These are phyloP conservation scores for Pocillopora verrucosa DNA, from an alignment of 64 coral and sea anemone species.

Conservation along the genomic window DNA sequence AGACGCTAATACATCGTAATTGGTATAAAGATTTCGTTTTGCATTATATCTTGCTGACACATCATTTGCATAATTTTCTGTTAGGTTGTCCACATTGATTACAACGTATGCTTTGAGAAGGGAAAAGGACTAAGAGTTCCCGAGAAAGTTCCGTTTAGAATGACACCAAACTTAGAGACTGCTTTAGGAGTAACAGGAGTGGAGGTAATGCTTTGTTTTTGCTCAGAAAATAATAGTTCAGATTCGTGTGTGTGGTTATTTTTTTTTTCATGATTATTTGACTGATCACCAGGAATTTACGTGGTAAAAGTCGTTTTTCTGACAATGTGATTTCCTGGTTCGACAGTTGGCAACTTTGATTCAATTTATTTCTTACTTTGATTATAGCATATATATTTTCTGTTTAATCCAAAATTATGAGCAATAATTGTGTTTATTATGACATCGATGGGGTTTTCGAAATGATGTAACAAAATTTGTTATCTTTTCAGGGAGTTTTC, in stretches of 20 bases:
- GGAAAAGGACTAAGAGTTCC: slow-evolving; percentile 89
- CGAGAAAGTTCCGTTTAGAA: slow-evolving; percentile 96
- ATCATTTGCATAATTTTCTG: neutral
- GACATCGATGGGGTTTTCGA: neutral
- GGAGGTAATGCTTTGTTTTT: slow-evolving; percentile 55
- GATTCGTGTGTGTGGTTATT: too few species aligned
- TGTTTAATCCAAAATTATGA: too few species aligned
- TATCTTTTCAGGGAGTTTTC: slow-evolving; percentile 68
- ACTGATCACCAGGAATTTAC: too few species aligned
- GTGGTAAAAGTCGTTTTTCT: too few species aligned
- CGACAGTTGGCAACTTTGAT: too few species aligned
- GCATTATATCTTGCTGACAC: neutral
- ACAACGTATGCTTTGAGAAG: slow-evolving; percentile 99
- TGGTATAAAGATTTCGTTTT: too few species aligned
- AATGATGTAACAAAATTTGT: neutral
- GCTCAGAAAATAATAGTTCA: too few species aligned
- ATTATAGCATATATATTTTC: too few species aligned
- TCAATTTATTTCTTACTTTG: too few species aligned
- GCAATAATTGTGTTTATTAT: neutral
- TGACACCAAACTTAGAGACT: slow-evolving; percentile 94
- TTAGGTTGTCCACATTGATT: slow-evolving; percentile 98
- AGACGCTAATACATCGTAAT: too few species aligned
- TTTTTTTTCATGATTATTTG: too few species aligned
- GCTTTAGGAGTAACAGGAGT: slow-evolving; percentile 96
- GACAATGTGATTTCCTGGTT: too few species aligned